These are phyloP conservation scores for Sorex maritimensis DNA, from an alignment of 2,797 vertebrate genomes.

Conservation along the genomic window DNA sequence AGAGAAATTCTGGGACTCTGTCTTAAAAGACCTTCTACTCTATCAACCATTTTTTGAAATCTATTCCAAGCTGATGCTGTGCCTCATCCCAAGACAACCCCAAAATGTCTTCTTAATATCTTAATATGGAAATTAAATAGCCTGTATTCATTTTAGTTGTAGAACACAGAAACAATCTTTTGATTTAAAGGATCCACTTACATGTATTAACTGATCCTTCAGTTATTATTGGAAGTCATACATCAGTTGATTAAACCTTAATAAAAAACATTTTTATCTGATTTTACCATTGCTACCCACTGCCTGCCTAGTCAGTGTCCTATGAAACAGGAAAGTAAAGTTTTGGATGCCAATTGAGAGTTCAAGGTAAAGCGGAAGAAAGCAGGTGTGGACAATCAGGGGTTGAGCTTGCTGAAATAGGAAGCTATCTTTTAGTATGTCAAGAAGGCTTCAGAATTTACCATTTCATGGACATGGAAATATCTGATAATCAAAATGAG, in stretches of 20 bases:
- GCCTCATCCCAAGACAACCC: not conserved
- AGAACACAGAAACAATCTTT: not conserved
- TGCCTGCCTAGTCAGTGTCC: not conserved
- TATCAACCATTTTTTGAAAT: not conserved
- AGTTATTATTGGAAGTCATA: not conserved
- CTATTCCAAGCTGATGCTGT: not conserved
- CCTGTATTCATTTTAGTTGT: not conserved
- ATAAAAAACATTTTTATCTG: not conserved
- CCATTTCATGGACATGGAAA: not conserved
- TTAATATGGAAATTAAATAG: not conserved
- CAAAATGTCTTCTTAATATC: not conserved
- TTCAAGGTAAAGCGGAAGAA: not conserved
- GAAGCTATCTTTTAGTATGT: not conserved
- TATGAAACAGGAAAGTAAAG: not conserved
- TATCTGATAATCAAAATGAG: slow-evolving; percentile 3
- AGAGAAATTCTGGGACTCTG: not conserved
- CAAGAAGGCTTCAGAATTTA: not conserved
- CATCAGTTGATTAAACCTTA: not conserved
- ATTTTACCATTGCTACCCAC: not conserved
- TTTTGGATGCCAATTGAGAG: not conserved
- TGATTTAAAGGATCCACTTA: not conserved
- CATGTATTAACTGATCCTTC: not conserved
- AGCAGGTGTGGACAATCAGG: not conserved
- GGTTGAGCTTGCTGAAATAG: not conserved
- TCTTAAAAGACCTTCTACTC: not conserved